Conservation (phyloP, 2,888 invertebrate species). For the Frankliniella intonsa region DNA sequence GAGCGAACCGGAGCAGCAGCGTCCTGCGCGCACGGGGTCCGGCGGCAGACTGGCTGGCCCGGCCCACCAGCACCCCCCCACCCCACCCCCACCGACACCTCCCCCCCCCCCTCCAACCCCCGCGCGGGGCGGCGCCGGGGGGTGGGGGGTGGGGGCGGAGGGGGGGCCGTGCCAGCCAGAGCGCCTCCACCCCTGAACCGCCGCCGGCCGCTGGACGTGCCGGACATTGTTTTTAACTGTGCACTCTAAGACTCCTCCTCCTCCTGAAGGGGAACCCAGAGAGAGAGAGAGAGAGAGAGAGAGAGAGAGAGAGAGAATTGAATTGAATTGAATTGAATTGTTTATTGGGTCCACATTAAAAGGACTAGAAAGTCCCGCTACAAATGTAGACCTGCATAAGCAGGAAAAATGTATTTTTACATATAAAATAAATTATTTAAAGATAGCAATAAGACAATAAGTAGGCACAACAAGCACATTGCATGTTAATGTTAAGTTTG, state of each 20-base stretch:
- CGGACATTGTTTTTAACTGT: slow-evolving; percentile 1
- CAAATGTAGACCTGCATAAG: too few relatives aligned
- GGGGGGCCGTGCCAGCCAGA: neutral
- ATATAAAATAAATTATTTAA: too few relatives aligned
- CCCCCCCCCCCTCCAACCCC: neutral
- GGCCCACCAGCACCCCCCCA: neutral
- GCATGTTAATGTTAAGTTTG: too few relatives aligned
- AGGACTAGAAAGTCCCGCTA: too few relatives aligned
- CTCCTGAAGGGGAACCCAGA: too few relatives aligned
- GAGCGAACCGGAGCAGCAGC: neutral
- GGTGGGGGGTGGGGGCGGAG: neutral
- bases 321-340: too few relatives aligned
- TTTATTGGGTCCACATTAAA: too few relatives aligned
- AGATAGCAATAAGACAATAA: too few relatives aligned
- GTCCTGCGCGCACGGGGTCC: neutral
- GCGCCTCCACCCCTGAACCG: neutral
- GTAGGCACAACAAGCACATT: too few relatives aligned
- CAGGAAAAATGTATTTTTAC: too few relatives aligned
- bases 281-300: too few relatives aligned
- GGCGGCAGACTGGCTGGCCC: neutral
- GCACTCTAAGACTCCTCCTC: neutral
- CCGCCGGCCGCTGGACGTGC: neutral
- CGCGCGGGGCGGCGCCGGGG: neutral
- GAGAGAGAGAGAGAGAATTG: too few relatives aligned
- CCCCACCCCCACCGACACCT: neutral